Conservation (phyloP, 2,888 invertebrate genomes). For the Bursaphelenchus okinawaensis region DNA sequence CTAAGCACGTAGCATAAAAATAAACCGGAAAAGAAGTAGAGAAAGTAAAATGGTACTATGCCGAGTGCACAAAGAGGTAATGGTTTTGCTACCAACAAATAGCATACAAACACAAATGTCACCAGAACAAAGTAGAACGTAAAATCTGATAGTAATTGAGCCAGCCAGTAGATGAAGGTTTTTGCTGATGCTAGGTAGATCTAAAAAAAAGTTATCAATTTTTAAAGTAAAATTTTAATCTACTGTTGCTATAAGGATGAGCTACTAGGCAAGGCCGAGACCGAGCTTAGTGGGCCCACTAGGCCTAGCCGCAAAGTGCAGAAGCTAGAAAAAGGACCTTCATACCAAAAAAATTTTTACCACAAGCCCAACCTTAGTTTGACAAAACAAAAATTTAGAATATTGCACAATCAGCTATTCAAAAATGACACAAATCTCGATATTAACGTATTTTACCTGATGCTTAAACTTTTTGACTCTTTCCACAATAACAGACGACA, state of each 20-base stretch:
- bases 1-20: neutral
- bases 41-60: neutral
- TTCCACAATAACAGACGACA: neutral
- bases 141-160: neutral
- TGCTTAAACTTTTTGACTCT: conserved; percentile 1
- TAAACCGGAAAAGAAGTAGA: neutral
- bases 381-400: neutral
- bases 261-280: no score
- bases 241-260: no score
- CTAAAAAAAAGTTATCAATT: neutral
- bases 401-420: neutral
- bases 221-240: no score
- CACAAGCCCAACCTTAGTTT: neutral
- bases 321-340: no score
- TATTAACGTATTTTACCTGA: neutral
- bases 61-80: neutral
- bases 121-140: neutral
- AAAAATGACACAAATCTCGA: neutral
- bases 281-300: no score
- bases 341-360: neutral
- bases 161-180: neutral
- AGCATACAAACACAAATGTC: neutral
- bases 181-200: neutral
- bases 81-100: neutral
- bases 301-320: no score